A percentile compares a stretch with the other conserved stretches of the same genome.
phyloP scores from a whole-genome alignment of 92 coral and sea anemone genomes.

The Muricea muricata region DNA sequence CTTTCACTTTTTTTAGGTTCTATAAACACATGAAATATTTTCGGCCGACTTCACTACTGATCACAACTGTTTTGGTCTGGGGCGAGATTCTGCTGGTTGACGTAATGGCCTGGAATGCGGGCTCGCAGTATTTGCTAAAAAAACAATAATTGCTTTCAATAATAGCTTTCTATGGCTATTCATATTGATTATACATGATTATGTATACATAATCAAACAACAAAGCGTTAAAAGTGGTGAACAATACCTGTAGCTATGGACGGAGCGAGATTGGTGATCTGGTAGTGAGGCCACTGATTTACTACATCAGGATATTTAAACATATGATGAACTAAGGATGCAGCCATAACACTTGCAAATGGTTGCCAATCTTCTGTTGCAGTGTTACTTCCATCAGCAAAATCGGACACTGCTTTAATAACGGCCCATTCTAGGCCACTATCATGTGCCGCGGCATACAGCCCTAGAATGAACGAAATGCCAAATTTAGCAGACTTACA shows the following conservation, averaged over 20 bases:
- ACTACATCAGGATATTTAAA: slow-evolving; percentile 57
- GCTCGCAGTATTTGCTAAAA: neutral
- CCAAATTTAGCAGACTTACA: no score
- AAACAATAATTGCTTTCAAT: no score
- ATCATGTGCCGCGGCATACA: slow-evolving; percentile 63
- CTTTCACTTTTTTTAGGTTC: no score
- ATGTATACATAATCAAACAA: no score
- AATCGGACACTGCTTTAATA: slow-evolving; percentile 67
- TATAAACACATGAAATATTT: no score
- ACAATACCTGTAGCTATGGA: neutral
- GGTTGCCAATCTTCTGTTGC: slow-evolving; percentile 59
- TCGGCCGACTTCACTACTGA: no score
- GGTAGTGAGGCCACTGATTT: slow-evolving; percentile 52
- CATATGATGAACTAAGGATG: slow-evolving; percentile 67
- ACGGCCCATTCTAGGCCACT: slow-evolving; percentile 65
- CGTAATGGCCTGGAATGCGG: neutral
- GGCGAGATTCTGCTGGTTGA: neutral
- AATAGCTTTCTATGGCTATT: no score
- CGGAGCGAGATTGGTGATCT: neutral
- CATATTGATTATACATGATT: no score
- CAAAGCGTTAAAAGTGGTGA: no score
- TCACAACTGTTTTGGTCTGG: neutral
- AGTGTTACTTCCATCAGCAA: slow-evolving; percentile 64
- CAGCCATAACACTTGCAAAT: slow-evolving; percentile 73
- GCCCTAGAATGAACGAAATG: slow-evolving; percentile 60